phyloP scores from a whole-genome alignment of 2,888 invertebrate genomes.

The Limnephilus rhombicus region DNA sequence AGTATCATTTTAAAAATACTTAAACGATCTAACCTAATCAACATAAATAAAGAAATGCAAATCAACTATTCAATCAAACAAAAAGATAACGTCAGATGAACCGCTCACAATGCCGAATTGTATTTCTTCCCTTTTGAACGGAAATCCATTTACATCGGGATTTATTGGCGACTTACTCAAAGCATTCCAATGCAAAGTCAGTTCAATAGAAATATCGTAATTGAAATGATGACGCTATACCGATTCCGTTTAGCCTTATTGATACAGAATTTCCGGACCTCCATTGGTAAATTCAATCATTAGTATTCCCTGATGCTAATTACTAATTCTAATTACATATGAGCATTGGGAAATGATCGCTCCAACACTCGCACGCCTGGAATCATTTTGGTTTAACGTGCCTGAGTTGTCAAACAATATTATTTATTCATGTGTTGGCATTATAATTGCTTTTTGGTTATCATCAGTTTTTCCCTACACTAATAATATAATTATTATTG shows the following conservation, averaged over 20 bases:
- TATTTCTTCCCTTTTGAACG: background rate
- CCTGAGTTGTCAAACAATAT: background rate
- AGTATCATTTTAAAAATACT: background rate
- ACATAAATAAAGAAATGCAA: background rate
- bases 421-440: background rate
- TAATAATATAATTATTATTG: background rate
- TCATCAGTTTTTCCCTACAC: background rate
- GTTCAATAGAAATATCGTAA: conserved; percentile 15
- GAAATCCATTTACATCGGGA: conserved; percentile 24
- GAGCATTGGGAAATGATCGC: background rate
- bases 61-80: background rate
- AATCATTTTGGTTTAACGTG: background rate
- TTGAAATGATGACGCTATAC: conserved; percentile 23
- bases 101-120: background rate
- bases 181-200: conserved; percentile 11
- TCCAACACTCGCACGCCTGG: background rate
- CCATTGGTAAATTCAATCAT: background rate
- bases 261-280: background rate
- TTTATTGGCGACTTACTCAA: background rate
- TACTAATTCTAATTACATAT: background rate
- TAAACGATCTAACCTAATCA: background rate
- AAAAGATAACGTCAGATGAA: background rate
- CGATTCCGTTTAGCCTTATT: background rate
- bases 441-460: background rate
- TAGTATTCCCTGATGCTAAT: conserved; percentile 5